Evolutionary conservation across 1,140 invertebrate species (phyloP), one percentile per base, ranked within the genome.

Genomic region (Drosophila biarmipes): DNA sequence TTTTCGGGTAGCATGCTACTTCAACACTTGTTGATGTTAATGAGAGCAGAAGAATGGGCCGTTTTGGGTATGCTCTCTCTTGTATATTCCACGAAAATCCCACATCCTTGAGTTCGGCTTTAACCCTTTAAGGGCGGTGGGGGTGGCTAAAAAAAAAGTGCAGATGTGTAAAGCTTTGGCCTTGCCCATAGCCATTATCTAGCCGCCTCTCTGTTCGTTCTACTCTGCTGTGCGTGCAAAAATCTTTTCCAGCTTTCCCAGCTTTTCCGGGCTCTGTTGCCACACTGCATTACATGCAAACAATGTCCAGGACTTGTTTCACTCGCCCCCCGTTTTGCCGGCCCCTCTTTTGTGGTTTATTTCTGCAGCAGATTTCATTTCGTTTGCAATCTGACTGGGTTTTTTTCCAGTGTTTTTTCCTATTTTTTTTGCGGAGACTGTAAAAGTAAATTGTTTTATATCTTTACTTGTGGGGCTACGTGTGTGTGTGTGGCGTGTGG

Each of bases 371-470:
- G 84, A 89, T 89, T 89, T 89, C 79, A 87, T 87, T 87, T 73
- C 74, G 66, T 74, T 86, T 81, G 66, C 80, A 78, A 78, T 82
- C 73, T 48, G 27, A 42, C 67, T 61, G 63, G 42, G 43, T 51
- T 59, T 61, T 57, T 72, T 64, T 37, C 17, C n/a, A 40, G 48
- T 51, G 61, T 48, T 19, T 43, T 57, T 45, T 43, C 57, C 35
- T 31, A 15, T 57, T 49, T 52, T 66, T 62, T 49, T 48, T 71
- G 64, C 43, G 34, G 52, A 21, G 37, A 62, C 66, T 46, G 73
- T 74, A 71, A 66, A 81, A 80, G 73, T 80, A 89, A 89, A 89
- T 89, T 84, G 85, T 89, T 89, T 89, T 87, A 80, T 78, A 76
- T 78, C 71, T 59, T 80, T 48, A 34, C 62, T 31, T 52, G 21